These are phyloP conservation scores for Onchidella celtica DNA, from an alignment of 2,888 invertebrate species.

Conservation along the genomic window DNA sequence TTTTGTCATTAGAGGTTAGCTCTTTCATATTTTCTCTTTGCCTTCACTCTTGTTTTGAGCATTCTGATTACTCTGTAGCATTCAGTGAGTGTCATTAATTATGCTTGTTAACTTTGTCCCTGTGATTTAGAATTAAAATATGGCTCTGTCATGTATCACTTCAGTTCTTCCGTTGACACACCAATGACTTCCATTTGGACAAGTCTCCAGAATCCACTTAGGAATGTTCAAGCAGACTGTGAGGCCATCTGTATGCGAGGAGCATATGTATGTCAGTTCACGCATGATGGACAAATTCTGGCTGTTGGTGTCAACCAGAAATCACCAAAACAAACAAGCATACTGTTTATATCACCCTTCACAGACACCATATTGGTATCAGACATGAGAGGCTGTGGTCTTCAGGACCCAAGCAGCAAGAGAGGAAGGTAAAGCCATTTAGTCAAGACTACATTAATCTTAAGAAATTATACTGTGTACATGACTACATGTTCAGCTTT, in stretches of 20 bases:
- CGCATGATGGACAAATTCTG: constrained; percentile 74
- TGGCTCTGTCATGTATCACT: too few relatives aligned
- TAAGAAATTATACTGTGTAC: too few relatives aligned
- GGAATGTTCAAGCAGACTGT: constrained; percentile 63
- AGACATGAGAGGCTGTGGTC: constrained; percentile 70
- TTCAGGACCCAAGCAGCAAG: constrained; percentile 57
- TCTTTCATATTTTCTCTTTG: too few relatives aligned
- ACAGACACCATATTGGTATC: constrained; percentile 73
- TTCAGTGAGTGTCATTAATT: too few relatives aligned
- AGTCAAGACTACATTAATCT: too few relatives aligned
- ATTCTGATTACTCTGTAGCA: too few relatives aligned
- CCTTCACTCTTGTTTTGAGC: too few relatives aligned
- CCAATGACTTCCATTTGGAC: constrained; percentile 62
- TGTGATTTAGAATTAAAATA: too few relatives aligned
- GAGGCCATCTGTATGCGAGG: constrained; percentile 67
- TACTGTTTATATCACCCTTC: constrained; percentile 75
- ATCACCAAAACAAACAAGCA: constrained; percentile 64
- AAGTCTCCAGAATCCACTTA: constrained; percentile 65
- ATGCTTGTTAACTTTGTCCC: too few relatives aligned
- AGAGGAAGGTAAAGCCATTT: constrained; percentile 59
- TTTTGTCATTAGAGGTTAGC: too few relatives aligned
- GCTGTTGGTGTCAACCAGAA: constrained; percentile 77
- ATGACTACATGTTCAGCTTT: too few relatives aligned
- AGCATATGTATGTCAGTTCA: constrained; percentile 67
- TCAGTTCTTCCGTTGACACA: too few relatives aligned